phyloP scores from a whole-genome alignment of 2,113 vertebrate species.

The Oryctolagus cuniculus region mOryCun1.1 NC_091443.1:57405001-57405500 shows the following conservation, averaged over 20 bases:
- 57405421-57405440: slow-evolving; percentile 17
- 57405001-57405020: slow-evolving; percentile 78
- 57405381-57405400: background rate
- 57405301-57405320: background rate
- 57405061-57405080: slow-evolving; percentile 77
- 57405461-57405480: background rate
- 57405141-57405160: background rate
- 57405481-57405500: background rate
- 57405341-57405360: background rate
- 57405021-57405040: slow-evolving; percentile 73
- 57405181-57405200: background rate
- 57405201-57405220: slow-evolving; percentile 24
- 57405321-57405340: background rate
- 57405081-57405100: slow-evolving; percentile 65
- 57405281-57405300: background rate
- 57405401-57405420: background rate
- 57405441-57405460: slow-evolving; percentile 29
- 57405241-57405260: slow-evolving; percentile 27
- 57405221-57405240: background rate
- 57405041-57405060: slow-evolving; percentile 74
- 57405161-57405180: slow-evolving; percentile 27
- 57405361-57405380: background rate
- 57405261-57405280: background rate
- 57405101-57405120: slow-evolving; percentile 63
- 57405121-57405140: slow-evolving; percentile 46